phyloP scores from a whole-genome alignment of 2,113 vertebrate genomes.

The Aldabrachelys gigantea region DNA sequence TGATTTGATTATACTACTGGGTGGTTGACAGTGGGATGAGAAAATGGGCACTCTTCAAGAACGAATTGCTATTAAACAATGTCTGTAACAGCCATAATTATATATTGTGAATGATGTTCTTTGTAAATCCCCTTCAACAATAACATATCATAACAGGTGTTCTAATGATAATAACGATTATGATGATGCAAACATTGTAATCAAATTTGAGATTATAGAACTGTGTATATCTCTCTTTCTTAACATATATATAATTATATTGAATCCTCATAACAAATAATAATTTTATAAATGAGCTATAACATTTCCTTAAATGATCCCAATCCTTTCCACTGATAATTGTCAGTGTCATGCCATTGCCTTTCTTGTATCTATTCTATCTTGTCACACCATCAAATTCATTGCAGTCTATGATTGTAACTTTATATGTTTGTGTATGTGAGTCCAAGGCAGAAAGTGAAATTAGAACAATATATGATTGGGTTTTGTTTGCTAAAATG shows the following conservation, averaged over 20 bases:
- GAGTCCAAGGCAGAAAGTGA: not conserved
- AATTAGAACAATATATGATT: not conserved
- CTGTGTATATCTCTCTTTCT: not conserved
- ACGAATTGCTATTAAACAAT: not conserved
- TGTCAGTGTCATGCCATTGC: not conserved
- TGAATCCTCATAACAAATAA: not conserved
- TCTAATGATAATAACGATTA: conserved; percentile 10
- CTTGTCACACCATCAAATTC: not conserved
- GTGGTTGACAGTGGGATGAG: not conserved
- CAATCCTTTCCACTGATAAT: not conserved
- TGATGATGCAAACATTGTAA: not conserved
- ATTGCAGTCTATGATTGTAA: not conserved
- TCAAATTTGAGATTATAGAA: not conserved
- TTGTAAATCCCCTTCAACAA: conserved; percentile 29
- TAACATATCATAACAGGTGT: not conserved
- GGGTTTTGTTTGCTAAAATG: not conserved
- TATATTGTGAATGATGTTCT: not conserved
- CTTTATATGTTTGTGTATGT: not conserved
- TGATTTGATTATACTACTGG: not conserved
- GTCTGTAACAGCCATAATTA: conserved; percentile 14
- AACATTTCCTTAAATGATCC: not conserved
- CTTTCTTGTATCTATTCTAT: not conserved
- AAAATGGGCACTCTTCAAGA: not conserved
- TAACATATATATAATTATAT: not conserved
- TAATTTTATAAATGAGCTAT: not conserved